Evolutionary conservation across 2,797 vertebrate species (phyloP), one percentile per base, ranked within the genome.

Genomic region (Acipenser transmontanus): DNA sequence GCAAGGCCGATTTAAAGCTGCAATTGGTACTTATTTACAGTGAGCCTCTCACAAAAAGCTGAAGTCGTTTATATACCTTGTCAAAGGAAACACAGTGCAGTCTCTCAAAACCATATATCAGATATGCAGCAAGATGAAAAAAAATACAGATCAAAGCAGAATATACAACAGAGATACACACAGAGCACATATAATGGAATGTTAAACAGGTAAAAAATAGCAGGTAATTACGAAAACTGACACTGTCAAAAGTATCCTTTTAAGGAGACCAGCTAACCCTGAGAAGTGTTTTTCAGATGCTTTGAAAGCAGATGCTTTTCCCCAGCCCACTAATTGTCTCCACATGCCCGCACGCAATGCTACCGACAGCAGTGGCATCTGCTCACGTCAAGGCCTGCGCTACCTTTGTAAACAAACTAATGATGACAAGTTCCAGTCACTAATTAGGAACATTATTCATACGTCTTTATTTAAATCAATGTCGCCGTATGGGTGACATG

Each of bases 361-460:
- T 61, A 68, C 62, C 66, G 60, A 62, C 62, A 61, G 63, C 62
- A 67, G 62, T 65, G 59, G 70, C 70, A 71, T 71, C 70, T 71
- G 70, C 66, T 67, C 50, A 51, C 49, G 66, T 48, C 69, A 52
- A 67, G 65, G 61, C 65, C 70, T 51, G 47, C 50, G 70, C 68
- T 68, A 65, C 66, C 66, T 65, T 62, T 68, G 70, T 65, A 68
- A 71, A 68, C 66, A 71, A 68, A 68, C 70, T 68, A 71, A 64
- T 68, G 62, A 71, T 71, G 70, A 65, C 70, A 71, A 61, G 66
- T 68, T 71, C 50, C 57, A 68, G 49, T 65, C 56, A 59, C 63
- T 65, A 71, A 71, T 62, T 68, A 68, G 56, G 56, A 60, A 65
- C 69, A 68, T 71, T 71, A 66, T 68, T 71, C 62, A 71, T 56